Conservation (phyloP, 2,113 vertebrate species). For the Fulmarus glacialis region DNA sequence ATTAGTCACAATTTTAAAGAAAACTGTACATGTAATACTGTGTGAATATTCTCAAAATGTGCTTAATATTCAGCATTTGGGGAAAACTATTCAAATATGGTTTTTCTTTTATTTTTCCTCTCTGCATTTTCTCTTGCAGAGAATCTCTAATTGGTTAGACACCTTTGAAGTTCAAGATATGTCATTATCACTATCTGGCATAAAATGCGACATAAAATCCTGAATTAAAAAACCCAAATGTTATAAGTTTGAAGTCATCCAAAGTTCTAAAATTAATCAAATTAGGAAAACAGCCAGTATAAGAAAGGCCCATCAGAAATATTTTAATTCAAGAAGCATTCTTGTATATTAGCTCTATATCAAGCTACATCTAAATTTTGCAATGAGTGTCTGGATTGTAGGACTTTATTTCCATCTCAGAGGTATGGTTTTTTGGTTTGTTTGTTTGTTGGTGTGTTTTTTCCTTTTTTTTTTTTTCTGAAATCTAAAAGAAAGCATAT, state of each 20-base stretch:
- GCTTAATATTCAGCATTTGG: neutral
- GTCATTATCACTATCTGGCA: slow-evolving; percentile 35
- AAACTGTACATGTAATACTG: neutral
- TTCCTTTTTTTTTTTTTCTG: fast-evolving
- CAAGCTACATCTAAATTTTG: neutral
- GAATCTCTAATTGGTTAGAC: slow-evolving; percentile 45
- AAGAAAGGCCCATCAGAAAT: neutral
- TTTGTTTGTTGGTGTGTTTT: neutral
- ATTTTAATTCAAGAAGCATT: neutral
- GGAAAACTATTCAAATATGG: neutral
- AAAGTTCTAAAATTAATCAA: slow-evolving; percentile 37
- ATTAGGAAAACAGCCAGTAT: neutral
- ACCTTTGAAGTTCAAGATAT: slow-evolving; percentile 58
- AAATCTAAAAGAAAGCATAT: neutral
- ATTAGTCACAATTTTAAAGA: neutral
- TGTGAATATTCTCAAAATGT: neutral
- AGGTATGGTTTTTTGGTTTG: fast-evolving
- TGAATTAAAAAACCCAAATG: neutral
- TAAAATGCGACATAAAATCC: neutral
- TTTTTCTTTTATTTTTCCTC: neutral
- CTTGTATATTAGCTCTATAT: neutral
- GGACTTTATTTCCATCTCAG: neutral
- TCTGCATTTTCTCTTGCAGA: neutral
- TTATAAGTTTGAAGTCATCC: neutral
- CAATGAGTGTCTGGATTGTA: neutral